Evolutionary conservation across 2,888 invertebrate species (phyloP).

Genomic region (Tenthredo scrophulariae): DNA sequence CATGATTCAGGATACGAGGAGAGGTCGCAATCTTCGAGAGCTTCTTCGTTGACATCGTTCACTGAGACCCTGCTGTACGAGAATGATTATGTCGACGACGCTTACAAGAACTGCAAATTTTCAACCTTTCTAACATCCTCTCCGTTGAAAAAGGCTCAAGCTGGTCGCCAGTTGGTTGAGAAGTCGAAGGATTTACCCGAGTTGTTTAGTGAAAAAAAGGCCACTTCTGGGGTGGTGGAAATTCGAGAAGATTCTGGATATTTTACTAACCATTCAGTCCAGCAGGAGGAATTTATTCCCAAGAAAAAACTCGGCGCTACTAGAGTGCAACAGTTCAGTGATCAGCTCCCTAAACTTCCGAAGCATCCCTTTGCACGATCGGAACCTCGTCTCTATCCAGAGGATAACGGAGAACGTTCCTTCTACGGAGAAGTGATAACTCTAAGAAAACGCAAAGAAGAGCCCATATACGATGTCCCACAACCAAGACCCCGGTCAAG

Average conservation of each 20-base stretch:
- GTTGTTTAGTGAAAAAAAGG: background rate
- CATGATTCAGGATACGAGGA: constrained; percentile 70
- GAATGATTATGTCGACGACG: background rate
- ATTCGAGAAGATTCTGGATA: constrained; percentile 29
- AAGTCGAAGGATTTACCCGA: constrained; percentile 14
- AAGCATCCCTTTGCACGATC: constrained; percentile 39
- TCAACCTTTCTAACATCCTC: background rate
- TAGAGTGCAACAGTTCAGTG: constrained; percentile 17
- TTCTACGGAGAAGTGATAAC: background rate
- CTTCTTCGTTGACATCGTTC: constrained; percentile 63
- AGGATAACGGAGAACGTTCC: background rate
- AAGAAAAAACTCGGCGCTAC: background rate
- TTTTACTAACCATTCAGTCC: constrained; percentile 9
- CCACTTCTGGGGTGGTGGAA: background rate
- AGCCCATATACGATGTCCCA: constrained; percentile 63
- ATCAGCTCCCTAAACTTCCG: constrained; percentile 26
- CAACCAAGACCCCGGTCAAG: constrained; percentile 62
- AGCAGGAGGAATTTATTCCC: background rate
- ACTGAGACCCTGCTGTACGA: constrained; percentile 56
- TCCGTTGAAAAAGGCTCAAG: constrained; percentile 12
- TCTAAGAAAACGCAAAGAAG: constrained; percentile 21
- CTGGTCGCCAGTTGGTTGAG: background rate
- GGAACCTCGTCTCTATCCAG: constrained; percentile 16
- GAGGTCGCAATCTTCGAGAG: constrained; percentile 61
- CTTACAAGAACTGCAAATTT: background rate